Evolutionary conservation across 2,888 invertebrate genomes (phyloP).

Genomic region (Melanotus villosus): DNA sequence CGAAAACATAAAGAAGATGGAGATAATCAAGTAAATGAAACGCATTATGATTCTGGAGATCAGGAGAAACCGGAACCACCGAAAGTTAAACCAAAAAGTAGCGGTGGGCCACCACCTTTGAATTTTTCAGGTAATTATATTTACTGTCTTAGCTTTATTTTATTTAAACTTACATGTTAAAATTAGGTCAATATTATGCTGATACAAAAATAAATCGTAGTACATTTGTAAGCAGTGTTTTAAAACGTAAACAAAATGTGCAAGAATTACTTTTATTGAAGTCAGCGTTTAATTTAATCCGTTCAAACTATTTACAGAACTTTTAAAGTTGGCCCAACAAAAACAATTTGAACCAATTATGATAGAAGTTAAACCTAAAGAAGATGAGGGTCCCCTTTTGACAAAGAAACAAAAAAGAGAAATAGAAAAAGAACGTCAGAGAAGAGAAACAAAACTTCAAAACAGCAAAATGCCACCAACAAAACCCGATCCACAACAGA

Average conservation of each 20-base stretch:
- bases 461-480: conserved; percentile 45
- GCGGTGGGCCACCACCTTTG: conserved; percentile 80
- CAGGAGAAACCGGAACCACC: conserved; percentile 61
- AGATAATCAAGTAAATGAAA: conserved; percentile 51
- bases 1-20: conserved; percentile 65
- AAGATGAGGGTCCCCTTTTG: conserved; percentile 78
- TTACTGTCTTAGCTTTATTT: no score
- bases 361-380: conserved; percentile 70
- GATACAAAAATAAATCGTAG: no score
- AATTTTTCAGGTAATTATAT: conserved; percentile 79
- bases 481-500: background rate
- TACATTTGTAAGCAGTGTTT: no score
- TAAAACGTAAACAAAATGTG: no score
- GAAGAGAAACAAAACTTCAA: conserved; percentile 55
- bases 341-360: conserved; percentile 86
- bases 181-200: no score
- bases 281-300: background rate
- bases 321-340: conserved; percentile 86
- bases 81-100: conserved; percentile 74
- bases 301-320: no score
- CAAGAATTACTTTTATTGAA: no score
- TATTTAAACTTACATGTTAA: no score
- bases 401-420: conserved; percentile 87
- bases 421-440: conserved; percentile 80
- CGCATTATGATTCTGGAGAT: conserved; percentile 61